Conservation (phyloP, 1,140 invertebrate genomes). For the Solenopsis fugax region DNA sequence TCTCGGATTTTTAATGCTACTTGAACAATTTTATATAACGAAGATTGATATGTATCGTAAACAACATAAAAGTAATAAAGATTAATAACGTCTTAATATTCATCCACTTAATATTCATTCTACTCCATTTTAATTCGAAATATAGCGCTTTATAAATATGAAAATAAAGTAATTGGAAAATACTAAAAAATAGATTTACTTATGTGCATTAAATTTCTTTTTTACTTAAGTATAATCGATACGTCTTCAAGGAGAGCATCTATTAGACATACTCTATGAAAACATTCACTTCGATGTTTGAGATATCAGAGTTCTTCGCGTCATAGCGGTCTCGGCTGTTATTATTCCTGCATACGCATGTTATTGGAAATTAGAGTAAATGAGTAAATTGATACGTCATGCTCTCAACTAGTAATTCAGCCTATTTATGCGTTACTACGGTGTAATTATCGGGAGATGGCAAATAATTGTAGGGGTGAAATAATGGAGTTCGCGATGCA, state of each 20-base stretch:
- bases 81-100: background rate
- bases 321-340: background rate
- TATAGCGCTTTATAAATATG: slow-evolving; percentile 13
- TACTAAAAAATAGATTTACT: slow-evolving; percentile 3
- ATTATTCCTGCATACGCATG: slow-evolving; percentile 11
- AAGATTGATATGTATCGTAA: background rate
- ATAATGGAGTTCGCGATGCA: slow-evolving; percentile 33
- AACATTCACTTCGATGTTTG: background rate
- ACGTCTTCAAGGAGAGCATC: background rate
- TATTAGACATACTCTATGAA: background rate
- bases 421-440: slow-evolving; percentile 11
- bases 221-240: background rate
- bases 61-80: background rate
- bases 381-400: slow-evolving; percentile 43
- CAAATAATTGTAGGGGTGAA: slow-evolving; percentile 45
- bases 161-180: background rate
- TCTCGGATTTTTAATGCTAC: background rate
- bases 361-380: slow-evolving; percentile 45
- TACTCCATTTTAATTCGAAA: background rate
- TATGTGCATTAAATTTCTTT: slow-evolving; percentile 10
- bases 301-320: background rate
- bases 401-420: slow-evolving; percentile 8
- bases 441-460: slow-evolving; percentile 38
- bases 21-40: background rate
- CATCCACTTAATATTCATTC: background rate